Percentiles rank a stretch among this genome's conserved stretches.
Conservation (phyloP, 2,113 vertebrate species). For the Melierax canorus region DNA sequence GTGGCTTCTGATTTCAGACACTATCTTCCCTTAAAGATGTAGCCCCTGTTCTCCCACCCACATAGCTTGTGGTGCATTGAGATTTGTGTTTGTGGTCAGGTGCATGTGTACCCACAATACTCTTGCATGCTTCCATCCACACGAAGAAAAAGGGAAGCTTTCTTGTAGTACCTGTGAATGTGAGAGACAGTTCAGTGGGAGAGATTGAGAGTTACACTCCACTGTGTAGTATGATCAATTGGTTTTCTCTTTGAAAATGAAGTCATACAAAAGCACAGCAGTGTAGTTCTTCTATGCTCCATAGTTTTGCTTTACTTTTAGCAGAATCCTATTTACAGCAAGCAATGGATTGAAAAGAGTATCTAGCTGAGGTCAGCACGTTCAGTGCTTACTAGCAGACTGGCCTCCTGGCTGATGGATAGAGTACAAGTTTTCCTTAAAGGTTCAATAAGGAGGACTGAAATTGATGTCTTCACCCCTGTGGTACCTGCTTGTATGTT, state of each 20-base stretch:
- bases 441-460: slow-evolving; percentile 10
- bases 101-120: background rate
- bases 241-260: background rate
- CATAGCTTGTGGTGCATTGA: background rate
- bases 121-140: background rate
- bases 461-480: slow-evolving; percentile 28
- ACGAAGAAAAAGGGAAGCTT: background rate
- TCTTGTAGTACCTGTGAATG: background rate
- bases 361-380: slow-evolving; percentile 41
- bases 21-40: background rate
- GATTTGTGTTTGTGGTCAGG: background rate
- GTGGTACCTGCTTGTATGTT: background rate
- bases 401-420: background rate
- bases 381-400: background rate
- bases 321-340: slow-evolving; percentile 37
- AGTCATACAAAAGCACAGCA: slow-evolving; percentile 34
- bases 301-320: background rate
- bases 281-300: background rate
- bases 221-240: background rate
- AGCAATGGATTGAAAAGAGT: background rate
- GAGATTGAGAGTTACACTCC: background rate
- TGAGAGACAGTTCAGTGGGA: background rate
- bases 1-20: background rate
- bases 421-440: slow-evolving; percentile 30
- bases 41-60: background rate